Conservation (phyloP, 2,888 invertebrate genomes). For the Dasysyrphus tricinctus region DNA sequence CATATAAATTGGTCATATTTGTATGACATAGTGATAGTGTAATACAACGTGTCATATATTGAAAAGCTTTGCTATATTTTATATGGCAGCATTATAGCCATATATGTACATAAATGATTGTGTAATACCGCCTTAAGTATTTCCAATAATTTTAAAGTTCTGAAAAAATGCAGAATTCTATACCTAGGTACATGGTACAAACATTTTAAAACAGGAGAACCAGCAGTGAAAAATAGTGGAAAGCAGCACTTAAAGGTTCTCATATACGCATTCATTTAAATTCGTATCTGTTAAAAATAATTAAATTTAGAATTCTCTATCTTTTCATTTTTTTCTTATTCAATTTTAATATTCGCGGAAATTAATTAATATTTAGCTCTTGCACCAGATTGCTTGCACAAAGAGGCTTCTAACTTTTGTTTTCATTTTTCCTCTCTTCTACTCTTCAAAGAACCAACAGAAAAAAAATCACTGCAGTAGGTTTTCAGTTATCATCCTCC, state of each 20-base stretch:
- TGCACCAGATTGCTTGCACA: slow-evolving; percentile 57
- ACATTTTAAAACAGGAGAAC: not conserved
- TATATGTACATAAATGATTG: too few species aligned
- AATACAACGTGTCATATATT: too few species aligned
- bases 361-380: slow-evolving; percentile 60
- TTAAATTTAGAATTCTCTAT: not conserved
- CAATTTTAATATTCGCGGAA: slow-evolving; percentile 63
- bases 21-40: too few species aligned
- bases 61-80: too few species aligned
- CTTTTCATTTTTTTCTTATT: not conserved
- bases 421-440: slow-evolving; percentile 6
- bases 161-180: not conserved
- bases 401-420: slow-evolving; percentile 51
- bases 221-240: not conserved
- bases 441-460: not conserved
- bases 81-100: too few species aligned
- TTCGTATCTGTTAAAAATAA: not conserved
- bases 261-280: not conserved
- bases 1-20: too few species aligned
- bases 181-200: too few species aligned
- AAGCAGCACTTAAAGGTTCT: not conserved
- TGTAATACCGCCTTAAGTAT: not conserved
- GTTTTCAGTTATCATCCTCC: slow-evolving; percentile 2
- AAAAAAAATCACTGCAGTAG: slow-evolving; percentile 10
- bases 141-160: not conserved